Percentiles rank a stretch among this genome's conserved stretches.
Conservation (phyloP, 2,113 vertebrate genomes). For the Eurypyga helias region DNA sequence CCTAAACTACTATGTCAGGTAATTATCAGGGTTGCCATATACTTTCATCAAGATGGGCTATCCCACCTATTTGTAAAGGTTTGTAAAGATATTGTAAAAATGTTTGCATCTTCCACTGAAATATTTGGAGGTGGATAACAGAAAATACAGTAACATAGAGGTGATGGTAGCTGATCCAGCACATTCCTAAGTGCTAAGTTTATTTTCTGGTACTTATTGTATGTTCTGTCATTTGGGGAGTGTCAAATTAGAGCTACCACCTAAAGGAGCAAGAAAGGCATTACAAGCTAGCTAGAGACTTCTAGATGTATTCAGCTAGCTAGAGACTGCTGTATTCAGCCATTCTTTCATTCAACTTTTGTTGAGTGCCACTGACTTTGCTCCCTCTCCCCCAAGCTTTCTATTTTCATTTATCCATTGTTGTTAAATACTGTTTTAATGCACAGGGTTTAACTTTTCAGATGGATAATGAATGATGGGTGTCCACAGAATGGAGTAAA, state of each 20-base stretch:
- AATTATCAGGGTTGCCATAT: background rate
- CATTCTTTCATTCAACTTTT: background rate
- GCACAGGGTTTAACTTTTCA: background rate
- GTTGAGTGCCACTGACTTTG: background rate
- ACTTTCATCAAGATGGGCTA: background rate
- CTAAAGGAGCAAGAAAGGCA: background rate
- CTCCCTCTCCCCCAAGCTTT: background rate
- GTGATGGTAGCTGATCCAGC: background rate
- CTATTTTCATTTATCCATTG: background rate
- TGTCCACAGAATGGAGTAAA: background rate
- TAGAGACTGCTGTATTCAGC: background rate
- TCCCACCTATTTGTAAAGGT: background rate
- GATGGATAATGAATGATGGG: background rate
- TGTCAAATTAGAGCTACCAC: background rate
- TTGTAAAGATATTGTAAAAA: background rate
- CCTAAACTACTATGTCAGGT: background rate
- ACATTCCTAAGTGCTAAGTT: background rate
- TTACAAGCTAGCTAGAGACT: background rate
- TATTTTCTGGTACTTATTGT: background rate
- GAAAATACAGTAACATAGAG: background rate
- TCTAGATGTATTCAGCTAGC: background rate
- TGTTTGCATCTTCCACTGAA: background rate
- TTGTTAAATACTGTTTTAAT: background rate
- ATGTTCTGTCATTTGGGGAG: accelerated
- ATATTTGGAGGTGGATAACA: background rate